Evolutionary conservation across 1,140 invertebrate genomes (phyloP), one percentile per base, ranked within the genome.

Genomic region (Adelges cooleyi): DNA sequence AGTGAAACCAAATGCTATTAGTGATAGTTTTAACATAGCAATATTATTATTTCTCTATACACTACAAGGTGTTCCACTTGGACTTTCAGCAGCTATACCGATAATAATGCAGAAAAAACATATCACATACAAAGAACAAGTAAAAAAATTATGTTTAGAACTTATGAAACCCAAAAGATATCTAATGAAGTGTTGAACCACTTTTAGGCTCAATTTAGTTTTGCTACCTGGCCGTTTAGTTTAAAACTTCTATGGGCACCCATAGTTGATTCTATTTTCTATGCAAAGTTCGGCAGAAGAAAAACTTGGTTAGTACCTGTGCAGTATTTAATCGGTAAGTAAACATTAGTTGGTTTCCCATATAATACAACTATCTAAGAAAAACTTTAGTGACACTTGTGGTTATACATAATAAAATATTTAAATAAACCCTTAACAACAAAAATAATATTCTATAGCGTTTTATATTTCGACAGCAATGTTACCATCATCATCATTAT

Each of bases 161-260:
- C n/a, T n/a, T n/a, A n/a, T n/a, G n/a, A n/a, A n/a, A n/a, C 5
- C 29, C 11, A 33, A 33, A 33, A 33, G 29, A 33, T 33, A 6
- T 33, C 5, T 33, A 5, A 33, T 33, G 29, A 6, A 33, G 11
- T 33, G 29, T 33, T 6, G 11, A 33, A 6, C 11, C 5, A 69
- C 71, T 82, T 81, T 66, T 84, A 99, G 84, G 96, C 96, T 11
- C 84, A 95, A 73, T 99, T 99, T 74, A 97, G 93, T 77, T 95
- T 99, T 74, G 92, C 93, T 0, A 86, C 86, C 70, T 99, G 96
- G 95, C 97, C 97, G 2, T 99, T 98, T 73, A 94, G 91, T 75
- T 77, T 99, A 20, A 99, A 99, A 77, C 75, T 99, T 36, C 73
- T 99, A 48, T 99, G 96, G 97, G 97, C 96, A 5, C 96, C 96